Base-by-base conservation (phyloP, 2,888 invertebrate species). In the Branchipolynoe longqiensis region DNA sequence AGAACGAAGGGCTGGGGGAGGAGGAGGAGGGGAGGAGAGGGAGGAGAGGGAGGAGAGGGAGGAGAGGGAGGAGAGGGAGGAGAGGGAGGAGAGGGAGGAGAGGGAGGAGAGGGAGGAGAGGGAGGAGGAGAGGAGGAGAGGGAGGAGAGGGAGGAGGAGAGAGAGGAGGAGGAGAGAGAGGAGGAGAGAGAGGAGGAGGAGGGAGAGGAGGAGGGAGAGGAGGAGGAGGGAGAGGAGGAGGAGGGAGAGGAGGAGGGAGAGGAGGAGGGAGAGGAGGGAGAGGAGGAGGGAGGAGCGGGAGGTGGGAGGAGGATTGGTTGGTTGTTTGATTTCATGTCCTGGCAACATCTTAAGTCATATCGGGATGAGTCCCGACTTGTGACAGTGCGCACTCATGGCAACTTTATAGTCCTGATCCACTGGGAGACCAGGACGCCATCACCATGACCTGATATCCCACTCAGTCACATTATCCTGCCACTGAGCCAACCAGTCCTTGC, bases 1-100 rank as follows among this genome's bases (percentile, higher is more conserved):
- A n/a, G n/a, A n/a, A n/a, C n/a, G n/a, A n/a, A n/a, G n/a, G n/a
- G n/a, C n/a, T n/a, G n/a, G n/a, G n/a, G n/a, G n/a, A n/a, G n/a
- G n/a, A n/a, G n/a, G n/a, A 22, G 22, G 56, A 56, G 56, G 56
- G 22, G 56, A 56, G 56, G 56, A 56, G 56, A 56, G 56, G 56
- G 56, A 56, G 56, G 56, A 56, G 56, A 56, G 56, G 56, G 22
- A 22, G 56, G 56, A 22, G 22, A 22, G 56, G 56, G 56, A 56
- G 56, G 56, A 22, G 56, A 56, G 56, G 22, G 56, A 22, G 22
- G 56, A 56, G 56, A 22, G 22, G 56, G 22, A 22, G 56, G 22
- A 22, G 22, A 22, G 56, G 22, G 56, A 22, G 69, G 18, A 64
- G 18, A 64, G 69, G 25, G 28, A 25, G 14, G 69, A 28, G 25